Conservation (phyloP, 2,888 invertebrate species). For the Cantharis rustica region DNA sequence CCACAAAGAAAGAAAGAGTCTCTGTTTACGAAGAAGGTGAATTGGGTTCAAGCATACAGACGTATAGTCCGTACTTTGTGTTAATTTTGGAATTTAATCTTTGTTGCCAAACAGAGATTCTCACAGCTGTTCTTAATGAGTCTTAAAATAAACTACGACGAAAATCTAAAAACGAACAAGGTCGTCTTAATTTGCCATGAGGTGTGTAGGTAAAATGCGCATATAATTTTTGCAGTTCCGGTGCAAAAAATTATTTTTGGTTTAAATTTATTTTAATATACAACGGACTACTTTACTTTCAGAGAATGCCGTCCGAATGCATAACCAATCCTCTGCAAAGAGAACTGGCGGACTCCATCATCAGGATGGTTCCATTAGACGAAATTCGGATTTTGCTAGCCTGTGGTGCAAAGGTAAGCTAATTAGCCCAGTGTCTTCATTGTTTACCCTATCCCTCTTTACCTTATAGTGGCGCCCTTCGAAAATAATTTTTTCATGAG, state of each 20-base stretch:
- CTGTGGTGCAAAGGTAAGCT: conserved; percentile 77
- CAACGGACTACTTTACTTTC: not conserved
- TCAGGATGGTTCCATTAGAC: conserved; percentile 82
- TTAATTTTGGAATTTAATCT: conserved; percentile 20
- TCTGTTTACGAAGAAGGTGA: conserved; percentile 9
- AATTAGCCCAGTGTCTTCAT: no score
- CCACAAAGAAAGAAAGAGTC: not conserved
- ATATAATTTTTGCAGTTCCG: conserved; percentile 7
- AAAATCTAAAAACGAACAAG: conserved; percentile 13
- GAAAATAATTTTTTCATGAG: no score
- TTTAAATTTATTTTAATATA: not conserved
- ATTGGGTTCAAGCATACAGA: conserved; percentile 5
- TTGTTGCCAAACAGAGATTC: conserved; percentile 24
- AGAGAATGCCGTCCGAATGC: conserved; percentile 74
- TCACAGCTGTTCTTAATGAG: conserved; percentile 24
- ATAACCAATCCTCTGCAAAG: conserved; percentile 77
- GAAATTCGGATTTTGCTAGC: conserved; percentile 85
- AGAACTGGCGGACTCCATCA: conserved; percentile 88
- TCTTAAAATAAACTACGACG: conserved; percentile 9
- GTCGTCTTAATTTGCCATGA: not conserved
- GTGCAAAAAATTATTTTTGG: not conserved
- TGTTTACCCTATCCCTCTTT: no score
- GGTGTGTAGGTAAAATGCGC: not conserved
- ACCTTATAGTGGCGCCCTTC: no score
- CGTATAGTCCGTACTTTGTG: conserved; percentile 5